Percentiles rank a stretch among this genome's conserved stretches.
These are phyloP conservation scores for Eristalis tenax DNA, from an alignment of 2,888 invertebrate species.

Conservation along the genomic window DNA sequence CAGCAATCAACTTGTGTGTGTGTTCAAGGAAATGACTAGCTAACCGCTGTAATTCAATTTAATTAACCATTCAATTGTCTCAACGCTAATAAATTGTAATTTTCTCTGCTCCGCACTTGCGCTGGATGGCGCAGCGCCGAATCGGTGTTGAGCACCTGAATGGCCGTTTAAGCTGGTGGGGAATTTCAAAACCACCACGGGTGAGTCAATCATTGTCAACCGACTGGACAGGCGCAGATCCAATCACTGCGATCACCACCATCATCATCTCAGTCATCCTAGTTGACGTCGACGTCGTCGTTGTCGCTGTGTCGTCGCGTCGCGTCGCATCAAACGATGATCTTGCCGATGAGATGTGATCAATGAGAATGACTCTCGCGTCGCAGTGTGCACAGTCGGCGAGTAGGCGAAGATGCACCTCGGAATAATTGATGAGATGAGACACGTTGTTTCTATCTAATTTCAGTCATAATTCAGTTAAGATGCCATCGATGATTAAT, in stretches of 20 bases:
- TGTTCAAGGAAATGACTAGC: slow-evolving; percentile 44
- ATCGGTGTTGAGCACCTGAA: slow-evolving; percentile 43
- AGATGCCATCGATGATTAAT: slow-evolving; percentile 57
- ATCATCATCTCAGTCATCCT: slow-evolving; percentile 3
- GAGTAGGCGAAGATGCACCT: slow-evolving; percentile 14
- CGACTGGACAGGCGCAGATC: slow-evolving; percentile 47
- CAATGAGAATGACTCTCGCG: slow-evolving; percentile 41
- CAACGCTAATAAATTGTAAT: slow-evolving; percentile 61
- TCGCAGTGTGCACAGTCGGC: not conserved
- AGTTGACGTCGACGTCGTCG: slow-evolving; percentile 6
- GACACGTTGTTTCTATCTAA: slow-evolving; percentile 36
- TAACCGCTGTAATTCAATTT: slow-evolving; percentile 63
- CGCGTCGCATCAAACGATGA: slow-evolving; percentile 43
- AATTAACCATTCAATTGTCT: slow-evolving; percentile 70
- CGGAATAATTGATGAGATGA: slow-evolving; percentile 35
- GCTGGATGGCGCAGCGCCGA: not conserved
- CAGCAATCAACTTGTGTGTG: slow-evolving; percentile 54
- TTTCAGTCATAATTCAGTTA: slow-evolving; percentile 48
- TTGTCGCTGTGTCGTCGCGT: slow-evolving; percentile 15
- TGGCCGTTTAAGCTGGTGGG: slow-evolving; percentile 40
- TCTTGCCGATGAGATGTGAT: slow-evolving; percentile 53
- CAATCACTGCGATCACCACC: slow-evolving; percentile 4
- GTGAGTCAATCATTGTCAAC: slow-evolving; percentile 63
- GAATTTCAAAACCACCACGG: slow-evolving; percentile 48
- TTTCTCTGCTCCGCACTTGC: slow-evolving; percentile 19